These are phyloP conservation scores for Morinoia aosen DNA, from an alignment of 2,888 invertebrate genomes.

Conservation along the genomic window DNA sequence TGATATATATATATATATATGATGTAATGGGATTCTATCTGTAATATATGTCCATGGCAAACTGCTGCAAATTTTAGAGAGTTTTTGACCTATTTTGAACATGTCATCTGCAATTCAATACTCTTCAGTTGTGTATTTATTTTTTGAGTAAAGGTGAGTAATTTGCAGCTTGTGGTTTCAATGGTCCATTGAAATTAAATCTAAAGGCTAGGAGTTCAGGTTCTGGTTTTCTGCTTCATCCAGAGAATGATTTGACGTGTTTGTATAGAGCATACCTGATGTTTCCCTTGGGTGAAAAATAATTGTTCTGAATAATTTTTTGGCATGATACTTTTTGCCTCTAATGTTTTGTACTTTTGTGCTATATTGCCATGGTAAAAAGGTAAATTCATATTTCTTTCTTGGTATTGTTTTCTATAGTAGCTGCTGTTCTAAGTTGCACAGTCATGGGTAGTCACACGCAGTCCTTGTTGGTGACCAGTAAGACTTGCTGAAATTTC, in stretches of 20 bases:
- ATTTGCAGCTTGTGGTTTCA: not conserved
- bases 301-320: not conserved
- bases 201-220: not conserved
- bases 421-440: too few species aligned
- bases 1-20: not conserved
- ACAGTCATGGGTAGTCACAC: too few species aligned
- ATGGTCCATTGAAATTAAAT: not conserved
- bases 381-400: too few species aligned
- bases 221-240: not conserved
- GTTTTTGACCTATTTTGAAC: not conserved
- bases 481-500: not conserved
- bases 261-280: not conserved
- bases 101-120: not conserved
- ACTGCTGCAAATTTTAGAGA: too few species aligned
- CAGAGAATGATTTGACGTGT: not conserved
- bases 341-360: too few species aligned
- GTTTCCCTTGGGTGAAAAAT: too few species aligned
- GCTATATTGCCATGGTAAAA: too few species aligned
- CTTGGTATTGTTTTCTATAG: too few species aligned
- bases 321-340: too few species aligned
- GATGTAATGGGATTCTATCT: not conserved
- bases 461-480: too few species aligned
- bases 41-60: too few species aligned
- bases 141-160: not conserved
- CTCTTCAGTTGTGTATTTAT: not conserved